phyloP scores from a whole-genome alignment of 2,888 invertebrate species.

The Lasioglossum calceatum region DNA sequence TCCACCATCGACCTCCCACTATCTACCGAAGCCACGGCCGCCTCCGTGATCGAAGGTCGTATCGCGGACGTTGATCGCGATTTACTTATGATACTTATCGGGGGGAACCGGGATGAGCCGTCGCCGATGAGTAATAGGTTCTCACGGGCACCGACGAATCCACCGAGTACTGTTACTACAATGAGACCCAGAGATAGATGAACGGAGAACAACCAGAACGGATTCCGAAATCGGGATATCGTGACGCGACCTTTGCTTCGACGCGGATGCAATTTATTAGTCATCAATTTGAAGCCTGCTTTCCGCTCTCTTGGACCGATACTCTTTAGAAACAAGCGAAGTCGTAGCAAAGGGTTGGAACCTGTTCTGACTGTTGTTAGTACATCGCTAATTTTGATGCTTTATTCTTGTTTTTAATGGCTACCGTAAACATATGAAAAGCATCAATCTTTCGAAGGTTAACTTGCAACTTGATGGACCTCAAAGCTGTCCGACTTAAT shows the following conservation, averaged over 20 bases:
- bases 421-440: no score
- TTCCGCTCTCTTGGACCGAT: neutral
- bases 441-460: no score
- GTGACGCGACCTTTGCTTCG: conserved; percentile 35
- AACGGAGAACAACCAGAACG: neutral
- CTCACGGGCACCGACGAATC: conserved; percentile 43
- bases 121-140: conserved; percentile 61
- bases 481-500: neutral
- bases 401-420: no score
- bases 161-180: conserved; percentile 56
- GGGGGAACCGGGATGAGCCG: conserved; percentile 10
- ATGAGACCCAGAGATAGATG: neutral
- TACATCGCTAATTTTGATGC: no score
- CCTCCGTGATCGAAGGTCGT: conserved; percentile 65
- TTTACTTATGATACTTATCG: conserved; percentile 78
- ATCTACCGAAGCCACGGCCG: conserved; percentile 9
- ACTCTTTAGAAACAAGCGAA: neutral
- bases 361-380: neutral
- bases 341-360: neutral
- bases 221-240: conserved; percentile 43
- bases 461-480: neutral
- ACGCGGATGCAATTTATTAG: conserved; percentile 34
- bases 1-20: conserved; percentile 56
- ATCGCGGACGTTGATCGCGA: conserved; percentile 72
- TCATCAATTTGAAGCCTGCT: neutral